Base-by-base conservation (phyloP, 2,888 invertebrate species). In the Caenorhabditis drosophilae region DNA sequence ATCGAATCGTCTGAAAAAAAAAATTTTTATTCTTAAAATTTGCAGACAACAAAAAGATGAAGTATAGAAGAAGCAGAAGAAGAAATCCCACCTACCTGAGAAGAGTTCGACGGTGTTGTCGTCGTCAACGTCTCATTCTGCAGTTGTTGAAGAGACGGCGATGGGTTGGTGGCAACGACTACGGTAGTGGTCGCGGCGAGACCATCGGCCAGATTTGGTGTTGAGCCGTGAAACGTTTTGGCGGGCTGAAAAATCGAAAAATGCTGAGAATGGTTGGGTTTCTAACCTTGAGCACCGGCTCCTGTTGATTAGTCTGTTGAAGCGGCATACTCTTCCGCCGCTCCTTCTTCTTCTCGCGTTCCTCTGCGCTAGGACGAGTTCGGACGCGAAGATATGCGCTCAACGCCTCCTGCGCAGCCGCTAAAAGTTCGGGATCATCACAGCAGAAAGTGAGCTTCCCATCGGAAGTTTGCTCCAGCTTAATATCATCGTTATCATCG, bases 241-340 rank as follows among this genome's bases (percentile, higher is more conserved):
- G 70, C 49, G 31, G 70, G 61, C 53, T 66, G 54, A 18, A 66
- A n/a, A 36, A 36, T n/a, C 36, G 4, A 36, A 15, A 7, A 40
- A 18, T 44, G 15, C 23, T 3, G 20, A 40, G 40, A 44, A 47
- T 36, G 4, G 7, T 12, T 26, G 34, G n/a, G 16, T 9, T n/a
- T 18, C 20, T 11, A 22, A 61, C 57, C 31, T 63, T 67, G 31
- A 64, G 45, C 25, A 60, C 55, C 4, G 56, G 56, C 15, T 61
- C 60, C 44, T 57, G 45, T 25, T 16, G 31, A 34, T 44, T 45
- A 27, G 58, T 60, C 48, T 63, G 58, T 45, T 73, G 73, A 27
- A 77, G 55, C 15, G 80, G 80, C 79, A 80, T 78, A 50, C 76
- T 76, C 54, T 80, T 80, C 23, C 80, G 64, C 11, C 80, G 62